Conservation (phyloP, 1,140 invertebrate species). For the Drosophila fuyamai region DNA sequence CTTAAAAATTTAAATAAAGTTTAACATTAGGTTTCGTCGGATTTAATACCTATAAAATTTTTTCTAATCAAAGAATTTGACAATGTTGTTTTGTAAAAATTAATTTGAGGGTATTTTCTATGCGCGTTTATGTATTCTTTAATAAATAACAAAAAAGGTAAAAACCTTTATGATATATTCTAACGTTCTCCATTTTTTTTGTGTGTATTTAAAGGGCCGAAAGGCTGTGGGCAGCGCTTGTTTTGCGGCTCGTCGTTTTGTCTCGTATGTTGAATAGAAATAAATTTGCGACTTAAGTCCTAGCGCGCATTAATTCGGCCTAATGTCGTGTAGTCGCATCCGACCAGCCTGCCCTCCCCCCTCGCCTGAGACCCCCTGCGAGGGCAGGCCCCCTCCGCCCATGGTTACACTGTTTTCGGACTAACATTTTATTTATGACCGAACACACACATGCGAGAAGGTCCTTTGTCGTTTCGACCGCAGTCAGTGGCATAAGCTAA, state of each 20-base stretch:
- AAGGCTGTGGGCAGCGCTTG: constrained; percentile 37
- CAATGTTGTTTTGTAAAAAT: no score
- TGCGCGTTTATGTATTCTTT: no score
- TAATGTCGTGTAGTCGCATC: constrained; percentile 82
- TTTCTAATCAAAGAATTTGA: no score
- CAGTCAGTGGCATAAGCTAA: constrained; percentile 39
- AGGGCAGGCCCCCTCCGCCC: neutral
- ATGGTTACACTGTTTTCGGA: constrained; percentile 68
- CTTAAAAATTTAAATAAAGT: no score
- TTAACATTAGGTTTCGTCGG: no score
- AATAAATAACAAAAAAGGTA: no score
- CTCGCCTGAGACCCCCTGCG: no score
- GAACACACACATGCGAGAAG: constrained; percentile 27
- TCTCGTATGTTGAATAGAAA: constrained; percentile 83
- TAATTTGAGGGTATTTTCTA: no score
- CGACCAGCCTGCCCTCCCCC: constrained; percentile 18
- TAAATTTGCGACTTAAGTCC: constrained; percentile 83
- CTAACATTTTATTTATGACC: constrained; percentile 80
- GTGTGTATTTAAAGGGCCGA: constrained; percentile 11
- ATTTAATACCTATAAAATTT: no score
- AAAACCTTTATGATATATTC: neutral
- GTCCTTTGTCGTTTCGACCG: constrained; percentile 47
- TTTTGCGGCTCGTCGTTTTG: constrained; percentile 76
- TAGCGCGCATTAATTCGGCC: constrained; percentile 82
- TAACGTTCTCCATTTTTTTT: neutral